These are phyloP conservation scores for Artemia sinica DNA, from an alignment of 2,888 invertebrate species.

Conservation along the genomic window DNA sequence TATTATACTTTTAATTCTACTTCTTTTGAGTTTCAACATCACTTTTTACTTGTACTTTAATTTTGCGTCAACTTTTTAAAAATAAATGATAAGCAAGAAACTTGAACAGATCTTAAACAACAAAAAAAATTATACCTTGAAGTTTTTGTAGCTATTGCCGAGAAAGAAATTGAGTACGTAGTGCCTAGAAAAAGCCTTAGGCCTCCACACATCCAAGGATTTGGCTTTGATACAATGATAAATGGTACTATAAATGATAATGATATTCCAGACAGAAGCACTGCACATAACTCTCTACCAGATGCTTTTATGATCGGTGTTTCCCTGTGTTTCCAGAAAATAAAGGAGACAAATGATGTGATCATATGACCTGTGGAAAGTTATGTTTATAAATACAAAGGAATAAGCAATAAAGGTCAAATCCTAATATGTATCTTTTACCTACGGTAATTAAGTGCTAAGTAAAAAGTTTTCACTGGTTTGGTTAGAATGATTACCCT, in stretches of 20 bases:
- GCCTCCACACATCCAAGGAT: slow-evolving; percentile 34
- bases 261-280: slow-evolving; percentile 36
- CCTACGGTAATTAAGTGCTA: no score
- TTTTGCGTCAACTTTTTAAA: no score
- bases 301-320: slow-evolving; percentile 42
- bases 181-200: slow-evolving; percentile 39
- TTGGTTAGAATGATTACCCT: no score
- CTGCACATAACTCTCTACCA: slow-evolving; percentile 38
- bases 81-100: no score
- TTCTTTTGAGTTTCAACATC: no score
- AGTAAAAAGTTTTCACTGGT: no score
- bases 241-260: slow-evolving; percentile 38
- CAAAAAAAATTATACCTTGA: slow-evolving; percentile 29
- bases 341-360: slow-evolving; percentile 34
- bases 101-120: no score
- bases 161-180: slow-evolving; percentile 39
- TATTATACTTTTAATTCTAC: no score
- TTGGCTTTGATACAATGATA: slow-evolving; percentile 37
- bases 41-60: no score
- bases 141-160: slow-evolving; percentile 40
- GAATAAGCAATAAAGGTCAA: no score
- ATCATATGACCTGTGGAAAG: slow-evolving; percentile 33
- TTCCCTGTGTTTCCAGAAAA: slow-evolving; percentile 37
- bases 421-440: no score
- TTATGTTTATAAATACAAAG: no score